A percentile compares a stretch with the other conserved stretches of the same genome.
phyloP scores from a whole-genome alignment of 2,888 invertebrate genomes.

The Drosophila birchii region DNA sequence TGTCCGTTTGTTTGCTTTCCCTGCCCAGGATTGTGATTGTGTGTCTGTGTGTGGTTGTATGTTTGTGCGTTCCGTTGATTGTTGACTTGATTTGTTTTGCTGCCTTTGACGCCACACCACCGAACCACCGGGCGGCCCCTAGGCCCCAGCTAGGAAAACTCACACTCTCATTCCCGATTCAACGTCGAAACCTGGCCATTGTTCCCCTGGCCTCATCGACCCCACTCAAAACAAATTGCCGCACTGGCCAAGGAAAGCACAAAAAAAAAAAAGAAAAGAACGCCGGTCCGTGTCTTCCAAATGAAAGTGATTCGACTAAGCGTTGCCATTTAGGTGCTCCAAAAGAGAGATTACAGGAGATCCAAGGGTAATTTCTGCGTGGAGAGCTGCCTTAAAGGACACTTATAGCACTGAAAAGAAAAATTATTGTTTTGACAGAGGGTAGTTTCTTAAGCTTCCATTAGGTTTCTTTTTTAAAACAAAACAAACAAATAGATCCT shows the following conservation, averaged over 20 bases:
- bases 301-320: conserved; percentile 45
- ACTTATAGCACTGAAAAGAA: not conserved
- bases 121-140: conserved; percentile 12
- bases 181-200: conserved; percentile 17
- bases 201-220: conserved; percentile 41
- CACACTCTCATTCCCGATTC: conserved; percentile 2
- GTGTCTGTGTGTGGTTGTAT: conserved; percentile 34
- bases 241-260: conserved; percentile 50
- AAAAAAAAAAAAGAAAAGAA: conserved; percentile 18
- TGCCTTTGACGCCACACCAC: conserved; percentile 65
- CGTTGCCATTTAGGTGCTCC: conserved; percentile 33
- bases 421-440: not conserved
- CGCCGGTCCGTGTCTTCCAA: conserved; percentile 27
- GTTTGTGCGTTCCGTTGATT: conserved; percentile 73
- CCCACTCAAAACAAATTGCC: conserved; percentile 81
- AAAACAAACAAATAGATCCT: not conserved
- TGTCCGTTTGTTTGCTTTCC: conserved; percentile 26
- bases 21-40: conserved; percentile 16
- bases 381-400: conserved; percentile 5
- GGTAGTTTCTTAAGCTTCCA: too few species aligned
- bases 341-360: conserved; percentile 15
- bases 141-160: conserved; percentile 18
- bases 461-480: too few species aligned
- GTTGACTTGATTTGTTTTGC: conserved; percentile 82
- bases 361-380: not conserved